Percentiles rank a stretch among this genome's conserved stretches.
Conservation (phyloP, 2,888 invertebrate genomes). For the Lacanobia oleracea region DNA sequence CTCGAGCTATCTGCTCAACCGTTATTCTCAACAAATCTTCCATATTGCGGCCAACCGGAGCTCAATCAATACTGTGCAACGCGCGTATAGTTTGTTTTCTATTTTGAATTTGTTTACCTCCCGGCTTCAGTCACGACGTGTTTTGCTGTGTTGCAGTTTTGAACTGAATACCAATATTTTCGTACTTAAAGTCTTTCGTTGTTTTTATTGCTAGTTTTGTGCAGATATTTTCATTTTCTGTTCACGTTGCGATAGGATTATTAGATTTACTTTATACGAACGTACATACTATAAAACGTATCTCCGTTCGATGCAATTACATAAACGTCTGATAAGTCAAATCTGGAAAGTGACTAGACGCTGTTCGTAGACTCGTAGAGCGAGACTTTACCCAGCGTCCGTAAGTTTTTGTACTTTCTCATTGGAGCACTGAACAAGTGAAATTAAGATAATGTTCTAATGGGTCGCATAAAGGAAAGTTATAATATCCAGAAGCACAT, state of each 20-base stretch:
- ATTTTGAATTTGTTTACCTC: constrained; percentile 71
- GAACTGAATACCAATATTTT: constrained; percentile 59
- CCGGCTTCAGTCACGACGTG: constrained; percentile 51
- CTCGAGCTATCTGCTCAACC: constrained; percentile 86
- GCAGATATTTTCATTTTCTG: constrained; percentile 42
- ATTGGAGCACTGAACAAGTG: constrained; percentile 66
- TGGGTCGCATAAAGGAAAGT: constrained; percentile 74
- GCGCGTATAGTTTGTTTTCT: constrained; percentile 74
- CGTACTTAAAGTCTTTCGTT: constrained; percentile 51
- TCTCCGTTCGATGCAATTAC: constrained; percentile 44
- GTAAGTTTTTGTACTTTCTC: constrained; percentile 64
- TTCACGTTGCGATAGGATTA: constrained; percentile 29
- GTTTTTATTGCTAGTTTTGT: constrained; percentile 46
- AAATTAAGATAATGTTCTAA: constrained; percentile 76
- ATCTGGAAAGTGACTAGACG: constrained; percentile 42
- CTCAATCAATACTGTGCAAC: constrained; percentile 81
- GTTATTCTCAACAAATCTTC: constrained; percentile 88
- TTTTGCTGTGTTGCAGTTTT: constrained; percentile 58
- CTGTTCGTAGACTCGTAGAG: constrained; percentile 15
- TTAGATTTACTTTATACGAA: constrained; percentile 39
- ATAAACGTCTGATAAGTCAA: constrained; percentile 48
- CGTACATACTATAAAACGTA: constrained; percentile 21
- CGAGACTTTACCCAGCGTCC: constrained; percentile 39
- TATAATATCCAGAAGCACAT: constrained; percentile 78
- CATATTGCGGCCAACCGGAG: constrained; percentile 83